phyloP scores from a whole-genome alignment of 2,888 invertebrate species.

The Odontomyia ornata region DNA sequence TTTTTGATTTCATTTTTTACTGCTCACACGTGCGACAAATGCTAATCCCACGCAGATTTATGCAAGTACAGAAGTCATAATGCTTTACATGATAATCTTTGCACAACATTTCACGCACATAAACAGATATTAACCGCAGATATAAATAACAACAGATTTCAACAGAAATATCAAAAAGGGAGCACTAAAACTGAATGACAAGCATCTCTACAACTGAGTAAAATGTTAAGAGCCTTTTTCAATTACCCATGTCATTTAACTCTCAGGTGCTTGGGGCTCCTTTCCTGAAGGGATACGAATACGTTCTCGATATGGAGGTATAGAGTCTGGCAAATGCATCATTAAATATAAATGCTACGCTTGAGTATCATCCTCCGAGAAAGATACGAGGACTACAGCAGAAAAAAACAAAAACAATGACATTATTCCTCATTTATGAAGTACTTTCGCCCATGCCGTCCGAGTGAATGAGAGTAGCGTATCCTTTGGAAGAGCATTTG shows the following conservation, averaged over 20 bases:
- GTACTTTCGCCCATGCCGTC: not conserved
- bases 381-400: not conserved
- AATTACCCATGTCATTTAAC: constrained; percentile 1
- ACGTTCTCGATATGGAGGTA: not conserved
- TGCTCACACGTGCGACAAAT: too few species aligned
- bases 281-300: not conserved
- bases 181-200: not conserved
- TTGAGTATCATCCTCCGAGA: not conserved
- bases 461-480: too few species aligned
- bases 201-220: not conserved
- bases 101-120: too few species aligned
- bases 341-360: not conserved
- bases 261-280: not conserved
- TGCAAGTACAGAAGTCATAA: too few species aligned
- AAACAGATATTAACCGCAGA: not conserved
- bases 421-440: not conserved
- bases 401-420: not conserved
- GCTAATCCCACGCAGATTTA: too few species aligned
- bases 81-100: too few species aligned
- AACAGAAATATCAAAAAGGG: not conserved
- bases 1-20: too few species aligned
- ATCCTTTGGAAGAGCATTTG: too few species aligned
- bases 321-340: not conserved
- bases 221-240: constrained; percentile 4
- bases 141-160: not conserved